Percentiles rank a stretch among this genome's conserved stretches.
Conservation (phyloP, 2,797 vertebrate genomes). For the Tolypeutes matacus region DNA sequence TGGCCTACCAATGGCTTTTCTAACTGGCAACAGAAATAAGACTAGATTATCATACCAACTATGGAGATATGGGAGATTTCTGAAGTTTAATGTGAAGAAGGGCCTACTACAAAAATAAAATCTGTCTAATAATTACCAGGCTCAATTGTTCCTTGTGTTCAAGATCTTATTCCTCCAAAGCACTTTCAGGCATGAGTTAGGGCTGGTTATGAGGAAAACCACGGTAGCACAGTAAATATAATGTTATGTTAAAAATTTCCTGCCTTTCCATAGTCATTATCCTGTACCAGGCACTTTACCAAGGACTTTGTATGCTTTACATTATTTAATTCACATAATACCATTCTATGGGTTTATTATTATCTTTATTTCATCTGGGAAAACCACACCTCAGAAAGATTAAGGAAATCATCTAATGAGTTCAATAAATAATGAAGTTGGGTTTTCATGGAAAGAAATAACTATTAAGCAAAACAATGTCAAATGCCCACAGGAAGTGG, state of each 20-base stretch:
- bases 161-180: conserved; percentile 14
- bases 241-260: background rate
- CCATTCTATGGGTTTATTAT: background rate
- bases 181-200: background rate
- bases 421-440: background rate
- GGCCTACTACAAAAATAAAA: background rate
- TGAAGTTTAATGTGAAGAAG: background rate
- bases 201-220: background rate
- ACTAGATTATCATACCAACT: background rate
- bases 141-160: background rate
- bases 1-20: background rate
- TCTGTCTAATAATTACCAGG: background rate
- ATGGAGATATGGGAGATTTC: background rate
- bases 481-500: background rate
- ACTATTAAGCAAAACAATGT: background rate
- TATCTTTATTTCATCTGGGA: background rate
- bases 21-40: background rate
- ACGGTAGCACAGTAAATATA: background rate
- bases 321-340: background rate
- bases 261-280: background rate
- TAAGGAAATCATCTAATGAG: background rate
- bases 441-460: conserved; percentile 24
- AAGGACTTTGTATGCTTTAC: background rate
- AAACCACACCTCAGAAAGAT: background rate
- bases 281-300: background rate